phyloP scores from a whole-genome alignment of 2,888 invertebrate species.

The Fissipunctia ypsillon region DNA sequence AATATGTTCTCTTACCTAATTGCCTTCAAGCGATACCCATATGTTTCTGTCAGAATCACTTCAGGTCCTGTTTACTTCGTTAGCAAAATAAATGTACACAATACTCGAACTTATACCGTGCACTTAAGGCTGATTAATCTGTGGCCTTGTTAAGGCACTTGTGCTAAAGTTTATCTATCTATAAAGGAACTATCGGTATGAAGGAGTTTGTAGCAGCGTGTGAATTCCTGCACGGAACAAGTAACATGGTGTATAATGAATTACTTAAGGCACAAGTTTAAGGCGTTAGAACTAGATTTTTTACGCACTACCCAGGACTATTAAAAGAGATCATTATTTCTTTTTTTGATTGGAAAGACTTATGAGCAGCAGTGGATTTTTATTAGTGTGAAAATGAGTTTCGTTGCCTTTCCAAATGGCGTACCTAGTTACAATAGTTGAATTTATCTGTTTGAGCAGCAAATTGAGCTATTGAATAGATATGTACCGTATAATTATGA shows the following conservation, averaged over 20 bases:
- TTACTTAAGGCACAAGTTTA: not conserved
- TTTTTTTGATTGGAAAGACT: not conserved
- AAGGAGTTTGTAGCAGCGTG: slow-evolving; percentile 36
- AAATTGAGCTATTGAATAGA: too few relatives aligned
- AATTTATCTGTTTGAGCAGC: not conserved
- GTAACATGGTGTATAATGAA: slow-evolving; percentile 15
- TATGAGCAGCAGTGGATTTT: not conserved
- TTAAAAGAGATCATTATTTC: not conserved
- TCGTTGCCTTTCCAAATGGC: not conserved
- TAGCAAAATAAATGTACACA: slow-evolving; percentile 12
- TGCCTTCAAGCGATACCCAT: slow-evolving; percentile 53
- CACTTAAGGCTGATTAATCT: slow-evolving; percentile 20
- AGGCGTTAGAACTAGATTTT: not conserved
- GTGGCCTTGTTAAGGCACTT: not conserved
- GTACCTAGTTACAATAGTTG: not conserved
- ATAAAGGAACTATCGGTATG: slow-evolving; percentile 29
- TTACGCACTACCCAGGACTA: not conserved
- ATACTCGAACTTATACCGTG: slow-evolving; percentile 24
- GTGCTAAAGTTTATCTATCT: slow-evolving; percentile 31
- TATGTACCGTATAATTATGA: too few relatives aligned
- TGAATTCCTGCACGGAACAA: slow-evolving; percentile 23
- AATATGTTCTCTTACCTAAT: slow-evolving; percentile 44
- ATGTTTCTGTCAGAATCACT: slow-evolving; percentile 50
- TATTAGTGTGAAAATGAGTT: not conserved
- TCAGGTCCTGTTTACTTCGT: slow-evolving; percentile 38